Percentiles rank a stretch among this genome's conserved stretches.
Evolutionary conservation across 2,113 vertebrate species (phyloP).

Genomic region (Caloenas nicobarica): DNA sequence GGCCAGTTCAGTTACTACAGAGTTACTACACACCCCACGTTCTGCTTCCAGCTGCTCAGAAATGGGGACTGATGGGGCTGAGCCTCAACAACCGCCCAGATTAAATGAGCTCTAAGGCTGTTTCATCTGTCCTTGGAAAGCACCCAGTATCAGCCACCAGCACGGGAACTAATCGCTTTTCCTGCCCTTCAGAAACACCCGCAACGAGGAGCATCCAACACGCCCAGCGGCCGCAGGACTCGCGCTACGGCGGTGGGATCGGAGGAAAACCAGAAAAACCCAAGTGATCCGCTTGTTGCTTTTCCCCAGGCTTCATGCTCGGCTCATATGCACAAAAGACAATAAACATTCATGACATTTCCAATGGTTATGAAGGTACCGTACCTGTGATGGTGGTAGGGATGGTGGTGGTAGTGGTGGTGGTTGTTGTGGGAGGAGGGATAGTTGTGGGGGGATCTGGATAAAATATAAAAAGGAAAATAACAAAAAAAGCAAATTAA

Average conservation of each 20-base stretch:
- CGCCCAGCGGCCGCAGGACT: too few relatives aligned
- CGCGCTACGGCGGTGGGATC: too few relatives aligned
- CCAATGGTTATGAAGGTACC: constrained; percentile 81
- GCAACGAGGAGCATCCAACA: too few relatives aligned
- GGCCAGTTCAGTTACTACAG: accelerated
- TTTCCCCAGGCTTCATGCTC: constrained; percentile 53
- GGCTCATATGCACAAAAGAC: constrained; percentile 66
- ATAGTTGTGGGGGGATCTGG: constrained; percentile 87
- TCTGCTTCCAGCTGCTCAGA: not conserved
- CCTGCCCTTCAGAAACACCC: too few relatives aligned
- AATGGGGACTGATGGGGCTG: not conserved
- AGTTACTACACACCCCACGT: not conserved
- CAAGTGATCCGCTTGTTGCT: not conserved
- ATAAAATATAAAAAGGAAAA: constrained; percentile 85
- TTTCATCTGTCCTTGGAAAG: too few relatives aligned
- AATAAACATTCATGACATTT: constrained; percentile 77
- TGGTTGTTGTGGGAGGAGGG: constrained; percentile 87
- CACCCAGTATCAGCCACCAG: too few relatives aligned
- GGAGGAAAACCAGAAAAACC: too few relatives aligned
- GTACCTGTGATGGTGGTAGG: constrained; percentile 84
- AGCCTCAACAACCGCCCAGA: accelerated
- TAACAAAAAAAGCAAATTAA: constrained; percentile 76
- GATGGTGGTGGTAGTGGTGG: constrained; percentile 82
- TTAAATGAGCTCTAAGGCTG: not conserved
- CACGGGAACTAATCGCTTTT: too few relatives aligned